Evolutionary conservation across 2,888 invertebrate genomes (phyloP).

Genomic region (Drosophila diplacantha): DNA sequence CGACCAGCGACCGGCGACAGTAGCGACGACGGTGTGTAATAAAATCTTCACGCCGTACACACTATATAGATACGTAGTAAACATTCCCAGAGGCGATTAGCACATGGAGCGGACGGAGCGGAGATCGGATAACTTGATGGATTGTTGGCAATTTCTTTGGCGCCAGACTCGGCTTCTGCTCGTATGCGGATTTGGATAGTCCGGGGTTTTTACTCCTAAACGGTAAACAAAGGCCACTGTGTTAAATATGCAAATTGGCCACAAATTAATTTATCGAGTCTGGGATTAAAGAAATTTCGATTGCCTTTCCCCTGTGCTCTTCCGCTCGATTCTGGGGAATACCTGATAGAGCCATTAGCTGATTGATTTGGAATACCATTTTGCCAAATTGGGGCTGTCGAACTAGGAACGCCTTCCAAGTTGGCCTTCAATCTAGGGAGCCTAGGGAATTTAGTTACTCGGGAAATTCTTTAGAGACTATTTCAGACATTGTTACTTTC

Average conservation of each 20-base stretch:
- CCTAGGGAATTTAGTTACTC: neutral
- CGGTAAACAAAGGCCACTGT: conserved; percentile 36
- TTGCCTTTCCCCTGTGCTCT: conserved; percentile 28
- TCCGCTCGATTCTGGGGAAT: conserved; percentile 52
- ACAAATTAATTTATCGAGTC: conserved; percentile 54
- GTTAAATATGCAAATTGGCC: conserved; percentile 63
- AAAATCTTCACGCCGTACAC: conserved; percentile 56
- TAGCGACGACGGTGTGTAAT: conserved; percentile 58
- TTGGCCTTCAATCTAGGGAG: neutral
- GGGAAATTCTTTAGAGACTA: neutral
- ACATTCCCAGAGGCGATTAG: conserved; percentile 49
- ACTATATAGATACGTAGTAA: conserved; percentile 4
- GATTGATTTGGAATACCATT: conserved; percentile 32
- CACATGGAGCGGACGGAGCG: conserved; percentile 48
- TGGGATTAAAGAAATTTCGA: conserved; percentile 54
- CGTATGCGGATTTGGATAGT: conserved; percentile 54
- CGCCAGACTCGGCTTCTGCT: conserved; percentile 55
- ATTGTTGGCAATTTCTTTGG: conserved; percentile 70
- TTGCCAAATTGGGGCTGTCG: conserved; percentile 23
- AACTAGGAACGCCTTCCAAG: conserved; percentile 4
- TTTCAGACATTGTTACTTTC: neutral
- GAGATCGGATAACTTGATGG: conserved; percentile 59
- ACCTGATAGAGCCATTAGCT: conserved; percentile 44
- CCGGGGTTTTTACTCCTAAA: conserved; percentile 46
- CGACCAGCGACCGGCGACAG: conserved; percentile 55